Evolutionary conservation across 1,140 invertebrate species (phyloP).

Genomic region (Cydia amplana): DNA sequence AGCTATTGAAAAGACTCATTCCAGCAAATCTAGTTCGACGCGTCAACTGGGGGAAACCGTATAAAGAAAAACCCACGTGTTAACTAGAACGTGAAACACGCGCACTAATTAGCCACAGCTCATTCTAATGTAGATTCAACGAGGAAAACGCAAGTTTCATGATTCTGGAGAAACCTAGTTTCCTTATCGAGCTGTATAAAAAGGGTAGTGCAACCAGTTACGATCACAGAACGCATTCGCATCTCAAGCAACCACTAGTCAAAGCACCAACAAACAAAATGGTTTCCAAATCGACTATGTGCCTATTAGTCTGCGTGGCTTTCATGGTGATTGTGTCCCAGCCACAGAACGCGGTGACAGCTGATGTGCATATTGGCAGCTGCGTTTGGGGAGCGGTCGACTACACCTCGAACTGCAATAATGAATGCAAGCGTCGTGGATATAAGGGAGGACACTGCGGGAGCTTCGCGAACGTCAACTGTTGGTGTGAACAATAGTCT

Average conservation of each 20-base stretch:
- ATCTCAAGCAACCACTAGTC: neutral
- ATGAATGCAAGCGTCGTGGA: conserved; percentile 44
- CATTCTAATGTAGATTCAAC: neutral
- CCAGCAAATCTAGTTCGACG: too few species aligned
- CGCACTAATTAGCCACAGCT: too few species aligned
- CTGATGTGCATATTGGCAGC: conserved; percentile 28
- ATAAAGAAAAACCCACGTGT: too few species aligned
- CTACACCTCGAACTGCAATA: conserved; percentile 46
- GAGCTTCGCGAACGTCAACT: conserved; percentile 34
- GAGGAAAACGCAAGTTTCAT: neutral
- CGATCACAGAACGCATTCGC: neutral
- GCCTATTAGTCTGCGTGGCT: too few species aligned
- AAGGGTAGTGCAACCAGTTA: neutral
- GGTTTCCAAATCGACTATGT: conserved; percentile 3
- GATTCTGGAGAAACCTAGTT: conserved; percentile 12
- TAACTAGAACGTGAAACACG: too few species aligned
- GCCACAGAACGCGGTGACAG: conserved; percentile 36
- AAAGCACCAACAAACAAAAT: neutral
- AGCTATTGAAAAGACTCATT: too few species aligned
- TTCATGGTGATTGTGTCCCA: conserved; percentile 40
- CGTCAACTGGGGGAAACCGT: too few species aligned
- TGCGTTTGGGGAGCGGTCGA: conserved; percentile 14
- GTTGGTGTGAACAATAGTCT: conserved; percentile 44
- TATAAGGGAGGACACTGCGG: conserved; percentile 35
- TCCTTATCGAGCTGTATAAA: neutral